Evolutionary conservation across 2,888 invertebrate genomes (phyloP), one percentile per base, ranked within the genome.

Genomic region (Oscheius sp.): DNA sequence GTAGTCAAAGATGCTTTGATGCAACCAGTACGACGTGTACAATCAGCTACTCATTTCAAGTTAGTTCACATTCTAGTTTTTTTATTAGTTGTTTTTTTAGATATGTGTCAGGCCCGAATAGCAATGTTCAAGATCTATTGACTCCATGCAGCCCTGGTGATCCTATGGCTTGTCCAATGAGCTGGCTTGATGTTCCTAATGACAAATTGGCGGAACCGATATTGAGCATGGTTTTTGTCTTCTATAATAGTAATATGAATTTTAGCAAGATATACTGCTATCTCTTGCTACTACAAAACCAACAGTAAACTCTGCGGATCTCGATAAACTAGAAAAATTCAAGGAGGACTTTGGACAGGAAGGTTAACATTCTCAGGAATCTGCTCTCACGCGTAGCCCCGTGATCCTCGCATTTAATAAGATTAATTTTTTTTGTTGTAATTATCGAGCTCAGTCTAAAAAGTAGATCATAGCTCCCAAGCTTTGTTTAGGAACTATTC

Each of bases 271-370:
- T 87, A 94, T 99, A 93, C 86, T 93, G 72, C 91, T 93, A 84
- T 96, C 97, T 0, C 87, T 98, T 80, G 91, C 92, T 6, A 94
- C 93, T 72, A 94, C 94, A 51, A 97, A 97, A 88, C 96, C 98
- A 24, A 97, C 97, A 8, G 96, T 98, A 2, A 97, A 96, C 86
- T 94, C 94, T 73, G 93, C 94, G 22, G 98, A 98, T 87, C 91
- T 99, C 90, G 90, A 90, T 41, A 95, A 93, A 88, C 89, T 97
- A 86, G 91, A 92, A 86, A 94, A 95, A 87, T 99, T 99, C 88
- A 95, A 93, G 89, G 92, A 93, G 86, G 97, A 98, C 88, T 98
- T 98, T 88, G 98, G 98, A 33, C 95, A 96, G 88, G 97, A 98
- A 89, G 97, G 96, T 51, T 77, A 75, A 71, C n/a, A n/a, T n/a